Base-by-base conservation (phyloP, 2,888 invertebrate species). In the Acrocera orbiculus region DNA sequence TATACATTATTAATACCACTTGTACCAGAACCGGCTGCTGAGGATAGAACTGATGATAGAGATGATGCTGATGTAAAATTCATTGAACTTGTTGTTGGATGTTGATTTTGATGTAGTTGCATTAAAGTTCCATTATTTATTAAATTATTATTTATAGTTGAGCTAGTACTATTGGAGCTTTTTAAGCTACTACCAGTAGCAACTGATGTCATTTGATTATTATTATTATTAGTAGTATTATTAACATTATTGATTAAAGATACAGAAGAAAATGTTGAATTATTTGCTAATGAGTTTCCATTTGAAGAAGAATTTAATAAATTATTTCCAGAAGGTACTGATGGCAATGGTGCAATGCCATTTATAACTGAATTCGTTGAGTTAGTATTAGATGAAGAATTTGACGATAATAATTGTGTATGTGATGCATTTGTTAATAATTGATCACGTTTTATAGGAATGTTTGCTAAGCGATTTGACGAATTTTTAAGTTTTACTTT, bases 401-500 rank as follows among this genome's bases (percentile, higher is more conserved):
- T 28, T 35, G 38, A 31, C 27, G 41, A 22, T 30, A 34, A 23
- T 19, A 32, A 37, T 37, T 35, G 27, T 30, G 32, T 28, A 29
- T 27, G 23, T 26, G 35, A 20, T 14, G 27, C 26, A 32, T 19
- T 22, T 7, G 4, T 35, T 29, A 34, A 17, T 30, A 30, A 17
- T 30, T 35, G 29, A 37, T 45, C 45, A 42, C 43, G 42, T 44
- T 44, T 42, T 61, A 44, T 54, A 48, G 38, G 62, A 58, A 50
- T 63, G 41, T 43, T 42, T 37, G 41, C 24, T 38, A 39, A 58
- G 48, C 48, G 44, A 38, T 43, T 46, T 38, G 44, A 43, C 34
- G 45, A 37, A 44, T 64, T 63, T 62, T 74, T 82, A 56, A 79
- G 70, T 61, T 86, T 86, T 45, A 86, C 80, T 58, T 82, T 82